Conservation (phyloP, 2,888 invertebrate species). For the Acronicta leporina region DNA sequence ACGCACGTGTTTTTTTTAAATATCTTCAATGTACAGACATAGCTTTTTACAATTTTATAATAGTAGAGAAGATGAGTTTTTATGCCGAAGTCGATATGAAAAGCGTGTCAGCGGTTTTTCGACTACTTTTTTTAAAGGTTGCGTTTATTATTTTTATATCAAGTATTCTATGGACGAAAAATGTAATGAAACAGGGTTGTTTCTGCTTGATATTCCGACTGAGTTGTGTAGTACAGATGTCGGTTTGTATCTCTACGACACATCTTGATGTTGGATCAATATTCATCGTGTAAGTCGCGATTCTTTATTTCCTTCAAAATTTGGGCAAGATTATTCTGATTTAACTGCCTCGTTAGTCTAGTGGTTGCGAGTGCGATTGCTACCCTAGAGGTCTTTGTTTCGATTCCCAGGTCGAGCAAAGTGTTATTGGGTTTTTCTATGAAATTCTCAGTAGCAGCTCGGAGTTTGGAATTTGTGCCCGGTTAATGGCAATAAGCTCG, state of each 20-base stretch:
- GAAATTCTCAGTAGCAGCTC: too few relatives aligned
- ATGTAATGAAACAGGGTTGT: constrained; percentile 21
- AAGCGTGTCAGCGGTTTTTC: constrained; percentile 46
- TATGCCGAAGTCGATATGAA: constrained; percentile 36
- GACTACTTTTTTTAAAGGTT: constrained; percentile 28
- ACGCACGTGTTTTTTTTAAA: too few relatives aligned
- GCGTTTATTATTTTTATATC: constrained; percentile 35
- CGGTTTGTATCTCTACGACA: neutral
- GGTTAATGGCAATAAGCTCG: too few relatives aligned
- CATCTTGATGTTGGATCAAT: constrained; percentile 11
- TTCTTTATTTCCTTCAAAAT: neutral
- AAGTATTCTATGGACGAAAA: constrained; percentile 3
- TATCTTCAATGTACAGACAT: too few relatives aligned
- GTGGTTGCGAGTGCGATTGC: too few relatives aligned
- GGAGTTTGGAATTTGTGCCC: too few relatives aligned
- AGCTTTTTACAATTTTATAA: too few relatives aligned
- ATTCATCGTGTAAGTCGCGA: neutral
- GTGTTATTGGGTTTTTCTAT: too few relatives aligned
- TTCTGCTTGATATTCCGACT: constrained; percentile 36
- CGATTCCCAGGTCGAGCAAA: too few relatives aligned
- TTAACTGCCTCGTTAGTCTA: too few relatives aligned
- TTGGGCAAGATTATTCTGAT: neutral
- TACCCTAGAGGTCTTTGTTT: too few relatives aligned
- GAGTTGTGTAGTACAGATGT: constrained; percentile 22
- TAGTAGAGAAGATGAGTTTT: too few relatives aligned